Evolutionary conservation across 23 tunicate species (phyloP).

Genomic region (Corella eumyota): DNA sequence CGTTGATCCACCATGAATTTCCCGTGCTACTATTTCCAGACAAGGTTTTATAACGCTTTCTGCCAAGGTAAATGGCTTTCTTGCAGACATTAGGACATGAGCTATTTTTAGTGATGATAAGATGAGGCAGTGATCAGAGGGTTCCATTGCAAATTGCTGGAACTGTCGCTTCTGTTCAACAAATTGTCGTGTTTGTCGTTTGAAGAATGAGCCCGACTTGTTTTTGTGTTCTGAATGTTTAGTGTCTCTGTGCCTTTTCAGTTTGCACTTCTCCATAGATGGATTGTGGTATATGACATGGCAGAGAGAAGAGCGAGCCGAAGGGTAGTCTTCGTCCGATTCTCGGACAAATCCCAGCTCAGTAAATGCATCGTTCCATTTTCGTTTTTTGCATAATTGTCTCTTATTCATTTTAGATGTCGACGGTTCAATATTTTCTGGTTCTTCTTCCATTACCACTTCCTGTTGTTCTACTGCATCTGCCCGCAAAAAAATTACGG

Average conservation of each 20-base stretch:
- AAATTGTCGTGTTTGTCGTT: slow-evolving; percentile 9
- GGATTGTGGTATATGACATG: slow-evolving; percentile 30
- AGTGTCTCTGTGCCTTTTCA: slow-evolving; percentile 20
- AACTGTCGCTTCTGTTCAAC: too few species aligned
- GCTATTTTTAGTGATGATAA: slow-evolving; percentile 15
- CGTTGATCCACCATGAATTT: slow-evolving; percentile 28
- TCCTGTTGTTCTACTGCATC: too few species aligned
- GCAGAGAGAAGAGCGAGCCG: slow-evolving; percentile 46
- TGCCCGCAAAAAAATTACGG: too few species aligned
- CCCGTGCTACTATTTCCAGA: slow-evolving; percentile 24
- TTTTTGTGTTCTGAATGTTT: slow-evolving; percentile 31
- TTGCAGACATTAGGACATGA: slow-evolving; percentile 25
- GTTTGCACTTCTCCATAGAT: slow-evolving; percentile 25
- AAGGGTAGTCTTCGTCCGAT: slow-evolving; percentile 18
- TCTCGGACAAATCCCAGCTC: slow-evolving; percentile 19
- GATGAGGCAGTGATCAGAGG: background rate
- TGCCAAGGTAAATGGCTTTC: slow-evolving; percentile 31
- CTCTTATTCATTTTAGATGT: too few species aligned
- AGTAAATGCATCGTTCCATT: slow-evolving; percentile 39
- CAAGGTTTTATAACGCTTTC: slow-evolving; percentile 45
- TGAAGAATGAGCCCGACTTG: slow-evolving; percentile 38
- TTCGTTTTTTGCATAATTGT: slow-evolving; percentile 35
- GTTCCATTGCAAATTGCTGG: too few species aligned
- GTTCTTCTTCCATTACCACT: too few species aligned
- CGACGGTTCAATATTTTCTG: too few species aligned